phyloP scores from a whole-genome alignment of 2,888 invertebrate genomes.

The Phyllotreta cruciferae region DNA sequence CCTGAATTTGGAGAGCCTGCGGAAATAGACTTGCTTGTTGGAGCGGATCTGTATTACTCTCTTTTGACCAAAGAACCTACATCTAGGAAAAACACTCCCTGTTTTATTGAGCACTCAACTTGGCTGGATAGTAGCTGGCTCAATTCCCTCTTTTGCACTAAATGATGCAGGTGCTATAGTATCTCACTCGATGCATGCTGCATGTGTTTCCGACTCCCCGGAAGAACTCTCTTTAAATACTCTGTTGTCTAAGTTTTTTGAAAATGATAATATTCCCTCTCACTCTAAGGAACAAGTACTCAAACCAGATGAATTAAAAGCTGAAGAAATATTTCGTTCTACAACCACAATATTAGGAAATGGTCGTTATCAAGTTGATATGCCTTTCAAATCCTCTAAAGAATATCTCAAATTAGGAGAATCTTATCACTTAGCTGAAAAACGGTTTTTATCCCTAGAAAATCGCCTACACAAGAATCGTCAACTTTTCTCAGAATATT shows the following conservation, averaged over 20 bases:
- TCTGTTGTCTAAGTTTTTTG: conserved; percentile 31
- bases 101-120: conserved; percentile 30
- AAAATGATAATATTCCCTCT: conserved; percentile 26
- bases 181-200: too few species aligned
- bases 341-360: conserved; percentile 16
- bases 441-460: conserved; percentile 30
- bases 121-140: conserved; percentile 34
- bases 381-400: conserved; percentile 22
- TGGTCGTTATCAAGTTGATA: conserved; percentile 22
- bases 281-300: too few species aligned
- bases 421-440: conserved; percentile 24
- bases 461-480: conserved; percentile 21
- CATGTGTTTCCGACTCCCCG: too few species aligned
- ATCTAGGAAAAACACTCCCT: conserved; percentile 25
- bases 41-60: conserved; percentile 32
- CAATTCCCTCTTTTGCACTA: background rate
- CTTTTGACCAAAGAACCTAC: conserved; percentile 16
- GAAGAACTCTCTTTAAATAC: background rate
- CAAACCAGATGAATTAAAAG: conserved; percentile 23
- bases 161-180: too few species aligned
- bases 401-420: conserved; percentile 28
- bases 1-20: conserved; percentile 26
- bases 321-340: conserved; percentile 14
- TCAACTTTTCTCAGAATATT: conserved; percentile 17
- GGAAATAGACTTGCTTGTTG: conserved; percentile 32